phyloP scores from a whole-genome alignment of 2,888 invertebrate genomes.

The Spodoptera picta region DNA sequence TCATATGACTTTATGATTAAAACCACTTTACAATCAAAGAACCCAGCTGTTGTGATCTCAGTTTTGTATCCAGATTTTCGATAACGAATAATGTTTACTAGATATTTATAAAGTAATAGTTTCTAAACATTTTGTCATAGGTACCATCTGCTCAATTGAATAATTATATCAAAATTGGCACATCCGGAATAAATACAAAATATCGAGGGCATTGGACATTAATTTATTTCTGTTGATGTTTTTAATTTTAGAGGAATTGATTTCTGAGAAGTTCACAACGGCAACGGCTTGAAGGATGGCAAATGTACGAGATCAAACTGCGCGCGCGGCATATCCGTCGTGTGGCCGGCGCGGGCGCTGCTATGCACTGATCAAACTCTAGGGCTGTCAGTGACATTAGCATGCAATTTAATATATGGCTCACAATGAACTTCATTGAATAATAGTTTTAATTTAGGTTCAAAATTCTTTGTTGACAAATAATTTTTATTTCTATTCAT shows the following conservation, averaged over 20 bases:
- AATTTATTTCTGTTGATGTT: conserved; percentile 40
- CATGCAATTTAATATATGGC: not conserved
- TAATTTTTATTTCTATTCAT: no score
- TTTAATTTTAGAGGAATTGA: conserved; percentile 54
- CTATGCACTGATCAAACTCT: conserved; percentile 21
- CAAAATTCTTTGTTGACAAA: no score
- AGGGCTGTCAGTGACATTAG: conserved; percentile 41
- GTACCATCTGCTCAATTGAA: not conserved
- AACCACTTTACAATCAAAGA: no score
- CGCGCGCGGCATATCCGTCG: conserved; percentile 57
- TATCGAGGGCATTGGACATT: not conserved
- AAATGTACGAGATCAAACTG: conserved; percentile 59
- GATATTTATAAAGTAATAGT: no score
- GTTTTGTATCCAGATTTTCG: no score
- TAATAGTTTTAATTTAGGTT: no score
- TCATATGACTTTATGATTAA: no score
- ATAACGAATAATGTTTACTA: no score
- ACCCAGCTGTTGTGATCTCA: no score
- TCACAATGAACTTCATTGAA: not conserved
- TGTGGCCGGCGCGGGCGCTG: conserved; percentile 49
- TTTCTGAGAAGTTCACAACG: conserved; percentile 54
- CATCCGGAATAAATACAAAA: conserved; percentile 20
- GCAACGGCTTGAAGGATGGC: conserved; percentile 46
- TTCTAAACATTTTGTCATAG: not conserved
- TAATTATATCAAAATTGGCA: conserved; percentile 1